Base-by-base conservation (phyloP, 2,888 invertebrate genomes). In the Diploptera punctata region DNA sequence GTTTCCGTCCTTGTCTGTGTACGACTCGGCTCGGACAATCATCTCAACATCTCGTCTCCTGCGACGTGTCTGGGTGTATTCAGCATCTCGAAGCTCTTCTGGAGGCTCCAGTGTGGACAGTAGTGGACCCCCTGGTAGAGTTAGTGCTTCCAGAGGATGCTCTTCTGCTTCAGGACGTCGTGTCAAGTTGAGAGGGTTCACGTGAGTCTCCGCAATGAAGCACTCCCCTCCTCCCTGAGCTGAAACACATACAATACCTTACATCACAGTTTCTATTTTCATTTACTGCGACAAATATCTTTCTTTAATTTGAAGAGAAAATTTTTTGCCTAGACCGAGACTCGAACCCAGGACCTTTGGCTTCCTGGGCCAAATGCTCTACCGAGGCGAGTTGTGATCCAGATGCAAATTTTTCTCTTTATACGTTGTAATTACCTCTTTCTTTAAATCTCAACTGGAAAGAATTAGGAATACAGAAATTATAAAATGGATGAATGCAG, bases 11-110 rank as follows among this genome's bases (percentile, higher is more conserved):
- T 86, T 86, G 77, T 89, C 89, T 4, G 88, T 87, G 72, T 88
- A 88, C 0, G 88, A 87, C 79, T 91, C 90, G n/a, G 91, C 87
- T 71, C 89, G 88, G n/a, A 93, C 88, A 1, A 92, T 87, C 79
- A 88, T 88, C 75, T 91, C 91, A 21, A 86, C 88, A 75, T 91
- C 91, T 73, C 92, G 84, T 78, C 87, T 88, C 61, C 87, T 84
- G 72, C 91, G 68, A 13, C 65, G 21, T 19, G 62, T 31, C 10
- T 38, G 47, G 9, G 62, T 44, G 9, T 43, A 57, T 4, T 82
- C 73, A 73, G 77, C 75, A 73, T 81, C 81, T 21, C 80, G 76
- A 16, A 47, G 24, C 10, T n/a, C n/a, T n/a, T 47, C 65, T n/a
- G 29, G 29, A 72, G 77, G 75, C 74, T 82, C 81, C 21, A 80